Conservation (phyloP, 2,113 vertebrate species). For the Thryonomys swinderianus region DNA sequence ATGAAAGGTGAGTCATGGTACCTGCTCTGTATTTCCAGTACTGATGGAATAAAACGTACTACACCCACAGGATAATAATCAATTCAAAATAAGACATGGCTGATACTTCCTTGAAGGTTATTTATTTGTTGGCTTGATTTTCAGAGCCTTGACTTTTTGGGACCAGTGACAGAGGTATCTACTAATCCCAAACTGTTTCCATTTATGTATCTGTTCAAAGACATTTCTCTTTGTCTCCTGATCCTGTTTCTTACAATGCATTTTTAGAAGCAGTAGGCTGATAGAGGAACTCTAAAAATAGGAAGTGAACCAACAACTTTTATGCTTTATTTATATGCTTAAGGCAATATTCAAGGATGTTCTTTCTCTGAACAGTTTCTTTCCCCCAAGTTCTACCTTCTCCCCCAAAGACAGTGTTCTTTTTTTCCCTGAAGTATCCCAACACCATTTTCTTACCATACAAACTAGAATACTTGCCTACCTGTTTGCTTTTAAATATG, state of each 20-base stretch:
- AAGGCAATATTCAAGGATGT: not conserved
- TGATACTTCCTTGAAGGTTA: not conserved
- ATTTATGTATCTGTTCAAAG: not conserved
- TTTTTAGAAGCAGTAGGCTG: constrained; percentile 37
- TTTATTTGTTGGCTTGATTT: constrained; percentile 38
- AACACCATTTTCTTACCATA: not conserved
- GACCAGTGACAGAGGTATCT: not conserved
- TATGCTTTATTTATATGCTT: not conserved
- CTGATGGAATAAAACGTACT: not conserved
- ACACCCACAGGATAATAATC: not conserved
- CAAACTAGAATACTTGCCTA: not conserved
- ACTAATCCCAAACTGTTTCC: not conserved
- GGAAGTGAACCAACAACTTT: constrained; percentile 17
- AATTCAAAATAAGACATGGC: not conserved
- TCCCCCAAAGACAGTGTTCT: not conserved
- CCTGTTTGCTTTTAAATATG: constrained; percentile 5
- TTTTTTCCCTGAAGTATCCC: not conserved
- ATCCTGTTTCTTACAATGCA: not conserved
- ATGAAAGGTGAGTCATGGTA: not conserved
- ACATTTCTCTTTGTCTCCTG: constrained; percentile 22
- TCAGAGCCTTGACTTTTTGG: not conserved
- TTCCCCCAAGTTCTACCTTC: not conserved
- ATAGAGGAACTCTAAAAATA: constrained; percentile 46
- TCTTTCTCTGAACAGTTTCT: not conserved
- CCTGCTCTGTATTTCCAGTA: not conserved